Evolutionary conservation across 2,113 vertebrate genomes (phyloP), one percentile per base, ranked within the genome.

Genomic region (Laterallus jamaicensis): DNA sequence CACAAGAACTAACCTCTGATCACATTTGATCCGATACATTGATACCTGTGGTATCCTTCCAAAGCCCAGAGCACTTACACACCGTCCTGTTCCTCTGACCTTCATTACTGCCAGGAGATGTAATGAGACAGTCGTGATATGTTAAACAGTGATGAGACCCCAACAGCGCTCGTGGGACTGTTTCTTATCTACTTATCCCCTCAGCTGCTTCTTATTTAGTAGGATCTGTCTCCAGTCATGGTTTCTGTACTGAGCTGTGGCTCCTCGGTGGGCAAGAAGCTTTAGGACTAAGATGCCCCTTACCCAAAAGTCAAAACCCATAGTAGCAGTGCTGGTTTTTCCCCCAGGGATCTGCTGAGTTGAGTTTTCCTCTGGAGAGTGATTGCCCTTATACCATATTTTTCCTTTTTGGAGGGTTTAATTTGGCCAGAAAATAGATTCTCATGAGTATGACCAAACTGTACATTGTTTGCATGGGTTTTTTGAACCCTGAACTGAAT

Each of bases 211-310:
- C 52, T 35, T 35, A 16, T 77, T 91, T 80, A 25, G 31, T 6
- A n/a, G 54, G 52, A 58, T 81, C 82, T 73, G n/a, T 26, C 78
- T 49, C 73, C 44, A 67, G 37, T 44, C 2, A 8, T 85, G 59
- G 39, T 90, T 92, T 92, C 28, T 78, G 0, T 62, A 52, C 28
- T 13, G 3, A 49, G 15, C 56, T 0, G 0, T 62, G 52, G n/a
- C 47, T 83, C 29, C 35, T 68, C 31, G 12, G 20, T 62, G 40
- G 69, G 69, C 49, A 60, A 59, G 47, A 77, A 40, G n/a, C 14
- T 12, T 0, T 21, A 1, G 25, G 55, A 29, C 40, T 85, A 4
- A 24, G 52, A 59, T 62, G 59, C 66, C 26, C 58, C 11, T 42
- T 19, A 28, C 16, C 9, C 55, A 32, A 8, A 47, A 47, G 44